phyloP scores from a whole-genome alignment of 2,113 vertebrate genomes.

The Acrocephalus kingi region DNA sequence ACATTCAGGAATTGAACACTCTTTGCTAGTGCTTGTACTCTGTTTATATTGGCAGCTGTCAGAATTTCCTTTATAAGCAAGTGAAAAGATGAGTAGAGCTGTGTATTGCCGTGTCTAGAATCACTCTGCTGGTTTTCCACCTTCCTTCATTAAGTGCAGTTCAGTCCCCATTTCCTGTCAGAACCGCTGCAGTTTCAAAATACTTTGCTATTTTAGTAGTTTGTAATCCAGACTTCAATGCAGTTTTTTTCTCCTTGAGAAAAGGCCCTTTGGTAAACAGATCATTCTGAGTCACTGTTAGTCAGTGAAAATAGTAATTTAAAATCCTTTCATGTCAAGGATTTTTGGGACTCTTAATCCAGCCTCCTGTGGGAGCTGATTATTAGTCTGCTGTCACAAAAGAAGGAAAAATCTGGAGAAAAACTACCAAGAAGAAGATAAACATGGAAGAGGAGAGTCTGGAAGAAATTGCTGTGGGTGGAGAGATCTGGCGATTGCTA shows the following conservation, averaged over 20 bases:
- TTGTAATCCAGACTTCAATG: neutral
- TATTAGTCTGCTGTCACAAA: neutral
- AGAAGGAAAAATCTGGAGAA: neutral
- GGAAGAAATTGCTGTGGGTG: neutral
- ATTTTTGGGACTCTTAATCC: constrained; percentile 29
- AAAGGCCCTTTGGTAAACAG: constrained; percentile 37
- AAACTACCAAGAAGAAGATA: neutral
- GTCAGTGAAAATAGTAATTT: constrained; percentile 1
- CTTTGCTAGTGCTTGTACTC: neutral
- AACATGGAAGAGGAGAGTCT: neutral
- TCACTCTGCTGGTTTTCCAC: neutral
- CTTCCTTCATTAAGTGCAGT: constrained; percentile 14
- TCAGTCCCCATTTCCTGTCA: constrained; percentile 24
- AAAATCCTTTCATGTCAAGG: constrained; percentile 26
- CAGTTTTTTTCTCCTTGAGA: constrained; percentile 33
- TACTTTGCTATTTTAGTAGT: constrained; percentile 43
- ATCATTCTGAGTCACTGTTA: constrained; percentile 46
- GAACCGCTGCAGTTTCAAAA: neutral
- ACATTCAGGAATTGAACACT: neutral
- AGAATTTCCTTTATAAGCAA: constrained; percentile 47
- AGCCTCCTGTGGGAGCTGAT: neutral
- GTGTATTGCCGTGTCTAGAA: neutral
- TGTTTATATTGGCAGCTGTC: constrained; percentile 44
- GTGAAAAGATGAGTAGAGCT: neutral
- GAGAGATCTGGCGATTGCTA: neutral